Evolutionary conservation across 2,888 invertebrate species (phyloP).

Genomic region (Nymphalis polychloros): DNA sequence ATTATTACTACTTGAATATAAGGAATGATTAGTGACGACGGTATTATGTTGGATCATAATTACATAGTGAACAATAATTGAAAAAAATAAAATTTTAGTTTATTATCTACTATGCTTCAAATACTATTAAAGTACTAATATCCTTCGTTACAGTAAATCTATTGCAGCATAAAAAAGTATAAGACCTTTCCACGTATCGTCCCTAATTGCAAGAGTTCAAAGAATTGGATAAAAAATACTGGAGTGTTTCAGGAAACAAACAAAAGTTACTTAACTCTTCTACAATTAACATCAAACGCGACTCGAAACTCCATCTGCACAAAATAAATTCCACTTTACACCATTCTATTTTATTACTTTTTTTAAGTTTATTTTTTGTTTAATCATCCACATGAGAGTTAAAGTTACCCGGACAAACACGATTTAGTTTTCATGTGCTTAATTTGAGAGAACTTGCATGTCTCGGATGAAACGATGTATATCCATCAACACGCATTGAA

Average conservation of each 20-base stretch:
- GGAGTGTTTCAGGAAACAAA: constrained; percentile 43
- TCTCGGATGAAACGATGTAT: too few relatives aligned
- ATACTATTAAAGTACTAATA: background rate
- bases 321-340: constrained; percentile 28
- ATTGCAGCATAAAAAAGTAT: background rate
- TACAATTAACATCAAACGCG: constrained; percentile 51
- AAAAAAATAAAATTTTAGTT: too few relatives aligned
- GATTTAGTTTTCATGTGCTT: too few relatives aligned
- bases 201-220: constrained; percentile 34
- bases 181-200: constrained; percentile 23
- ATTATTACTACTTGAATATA: too few relatives aligned
- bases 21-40: too few relatives aligned
- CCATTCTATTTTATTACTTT: constrained; percentile 11
- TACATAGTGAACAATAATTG: too few relatives aligned
- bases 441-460: too few relatives aligned
- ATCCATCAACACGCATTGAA: too few relatives aligned
- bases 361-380: constrained; percentile 2
- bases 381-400: too few relatives aligned
- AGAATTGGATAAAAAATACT: constrained; percentile 31
- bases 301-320: constrained; percentile 38
- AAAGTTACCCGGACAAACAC: too few relatives aligned
- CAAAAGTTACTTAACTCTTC: constrained; percentile 47
- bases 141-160: background rate
- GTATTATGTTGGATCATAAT: too few relatives aligned
- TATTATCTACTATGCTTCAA: too few relatives aligned